Evolutionary conservation across 1,140 invertebrate species (phyloP).

Genomic region (Hirudo medicinalis): DNA sequence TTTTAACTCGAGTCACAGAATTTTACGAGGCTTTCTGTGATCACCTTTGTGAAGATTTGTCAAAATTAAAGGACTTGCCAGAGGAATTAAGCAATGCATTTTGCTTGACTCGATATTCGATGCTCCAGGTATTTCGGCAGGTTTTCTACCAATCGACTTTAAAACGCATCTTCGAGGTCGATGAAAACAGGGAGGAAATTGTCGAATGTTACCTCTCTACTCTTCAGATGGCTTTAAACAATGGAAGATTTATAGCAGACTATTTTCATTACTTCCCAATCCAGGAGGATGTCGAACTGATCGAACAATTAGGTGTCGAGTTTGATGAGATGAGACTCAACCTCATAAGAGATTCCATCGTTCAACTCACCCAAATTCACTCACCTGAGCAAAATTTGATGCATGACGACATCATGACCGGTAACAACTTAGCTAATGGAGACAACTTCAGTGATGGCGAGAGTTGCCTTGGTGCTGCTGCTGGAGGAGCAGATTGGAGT

Average conservation of each 20-base stretch:
- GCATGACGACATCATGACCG: background rate
- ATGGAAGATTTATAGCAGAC: background rate
- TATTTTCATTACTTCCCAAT: background rate
- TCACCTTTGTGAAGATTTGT: no score
- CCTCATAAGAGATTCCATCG: background rate
- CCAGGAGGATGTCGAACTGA: background rate
- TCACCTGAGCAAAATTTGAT: background rate
- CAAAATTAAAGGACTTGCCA: no score
- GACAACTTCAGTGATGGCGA: background rate
- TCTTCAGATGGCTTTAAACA: background rate
- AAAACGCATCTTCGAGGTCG: no score
- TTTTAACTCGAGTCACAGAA: no score
- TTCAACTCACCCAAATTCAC: background rate
- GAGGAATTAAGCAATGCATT: no score
- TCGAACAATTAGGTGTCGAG: background rate
- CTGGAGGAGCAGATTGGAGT: background rate
- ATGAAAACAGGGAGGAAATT: background rate
- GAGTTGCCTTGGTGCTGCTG: background rate
- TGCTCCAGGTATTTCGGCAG: no score
- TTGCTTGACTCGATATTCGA: no score
- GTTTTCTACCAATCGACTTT: no score
- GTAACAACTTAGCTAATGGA: background rate
- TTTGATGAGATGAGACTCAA: background rate
- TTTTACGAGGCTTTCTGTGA: no score
- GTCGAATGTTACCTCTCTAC: background rate